Conservation (phyloP, 2,113 vertebrate species). For the Bujurquina vittata region DNA sequence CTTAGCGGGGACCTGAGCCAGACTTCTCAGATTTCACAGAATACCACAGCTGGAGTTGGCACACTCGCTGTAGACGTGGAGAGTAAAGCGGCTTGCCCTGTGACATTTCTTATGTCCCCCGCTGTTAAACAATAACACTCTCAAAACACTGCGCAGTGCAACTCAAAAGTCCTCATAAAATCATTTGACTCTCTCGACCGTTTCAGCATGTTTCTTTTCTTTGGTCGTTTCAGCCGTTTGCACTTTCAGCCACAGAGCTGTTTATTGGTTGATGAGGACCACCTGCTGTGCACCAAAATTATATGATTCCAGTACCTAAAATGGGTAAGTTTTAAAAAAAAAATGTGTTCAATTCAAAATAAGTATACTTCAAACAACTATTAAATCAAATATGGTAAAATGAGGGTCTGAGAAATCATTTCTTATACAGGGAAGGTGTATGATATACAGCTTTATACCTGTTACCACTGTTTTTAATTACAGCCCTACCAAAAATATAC, state of each 20-base stretch:
- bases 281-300: not conserved
- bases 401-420: not conserved
- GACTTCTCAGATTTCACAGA: conserved; percentile 64
- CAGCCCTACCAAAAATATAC: not conserved
- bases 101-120: conserved; percentile 3
- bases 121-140: conserved; percentile 21
- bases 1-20: conserved; percentile 57
- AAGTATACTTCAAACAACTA: not conserved
- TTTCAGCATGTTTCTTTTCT: not conserved
- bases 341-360: not conserved
- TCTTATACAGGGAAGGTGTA: not conserved
- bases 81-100: conserved; percentile 19
- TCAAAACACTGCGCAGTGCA: conserved; percentile 19
- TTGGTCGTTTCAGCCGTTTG: not conserved
- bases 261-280: conserved; percentile 18
- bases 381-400: not conserved
- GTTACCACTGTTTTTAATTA: not conserved
- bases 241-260: not conserved
- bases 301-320: not conserved
- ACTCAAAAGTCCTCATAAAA: conserved; percentile 42
- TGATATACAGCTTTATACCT: not conserved
- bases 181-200: not conserved
- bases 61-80: conserved; percentile 32
- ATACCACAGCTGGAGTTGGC: conserved; percentile 52
- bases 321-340: not conserved